Evolutionary conservation across 1,140 invertebrate species (phyloP), one percentile per base, ranked within the genome.

Genomic region (Saccostrea glomerata): DNA sequence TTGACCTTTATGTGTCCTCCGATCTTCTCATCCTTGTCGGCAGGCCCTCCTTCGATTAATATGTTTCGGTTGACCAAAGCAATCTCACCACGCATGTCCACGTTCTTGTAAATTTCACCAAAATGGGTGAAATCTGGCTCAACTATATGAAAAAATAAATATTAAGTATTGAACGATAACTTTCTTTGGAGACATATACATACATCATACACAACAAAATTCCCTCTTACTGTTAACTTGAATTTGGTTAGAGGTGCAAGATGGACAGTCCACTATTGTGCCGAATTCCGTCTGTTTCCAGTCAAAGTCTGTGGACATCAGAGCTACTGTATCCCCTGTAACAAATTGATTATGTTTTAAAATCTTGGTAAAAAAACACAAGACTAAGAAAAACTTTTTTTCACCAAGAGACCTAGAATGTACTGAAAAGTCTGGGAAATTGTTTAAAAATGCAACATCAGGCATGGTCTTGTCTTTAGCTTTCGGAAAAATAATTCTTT

Each of bases 31-130:
- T 13, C 15, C 82, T 11, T 30, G 13, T 30, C 54, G 13, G 20
- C 70, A 9, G 85, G 25, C 47, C 90, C 89, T 15, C 91, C 91
- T 40, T 91, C 88, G 17, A 93, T 90, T 56, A 88, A 55, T 58
- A 94, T 92, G 88, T 93, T 93, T 58, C 93, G 87, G 0, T 90
- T 90, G n/a, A 93, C 86, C 1, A 94, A 84, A 17, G 84, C 93
- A 17, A 94, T 86, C 86, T 93, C 92, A 5, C 89, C 93, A 83
- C 93, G 88, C 91, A 92, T 91, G 89, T 94, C 93, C 1, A 94
- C 92, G 58, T 88, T 87, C 25, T 92, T 89, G 66, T 87, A 90
- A 0, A 93, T 87, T 84, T 92, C 90, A 4, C 93, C 93, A 70
- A 86, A 91, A 70, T 94, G 93, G 36, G 90, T 89, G 84, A 86